These are phyloP conservation scores for Coremacera marginata DNA, from an alignment of 2,888 invertebrate species.

Conservation along the genomic window DNA sequence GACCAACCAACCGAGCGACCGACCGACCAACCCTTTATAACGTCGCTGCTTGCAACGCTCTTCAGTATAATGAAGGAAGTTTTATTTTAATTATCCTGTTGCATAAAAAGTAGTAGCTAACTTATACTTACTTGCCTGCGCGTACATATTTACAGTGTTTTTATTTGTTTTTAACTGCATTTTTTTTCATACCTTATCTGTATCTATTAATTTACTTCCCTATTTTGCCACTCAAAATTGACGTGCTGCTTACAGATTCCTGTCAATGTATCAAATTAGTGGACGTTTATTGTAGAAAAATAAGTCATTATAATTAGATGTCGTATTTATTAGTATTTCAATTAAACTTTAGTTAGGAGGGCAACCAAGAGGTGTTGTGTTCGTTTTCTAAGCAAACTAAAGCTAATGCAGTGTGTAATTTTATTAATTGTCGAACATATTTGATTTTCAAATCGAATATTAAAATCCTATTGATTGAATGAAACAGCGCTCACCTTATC, in stretches of 20 bases:
- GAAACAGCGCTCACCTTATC: no score
- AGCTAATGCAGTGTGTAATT: no score
- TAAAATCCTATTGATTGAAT: no score
- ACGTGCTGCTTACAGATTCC: no score
- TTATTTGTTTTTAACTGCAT: no score
- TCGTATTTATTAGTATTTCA: no score
- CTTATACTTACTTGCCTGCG: background rate
- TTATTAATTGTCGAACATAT: no score
- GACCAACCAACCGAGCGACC: background rate
- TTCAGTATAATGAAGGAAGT: background rate
- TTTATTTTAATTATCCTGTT: constrained; percentile 11
- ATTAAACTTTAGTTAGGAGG: no score
- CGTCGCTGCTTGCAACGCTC: background rate
- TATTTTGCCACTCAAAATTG: no score
- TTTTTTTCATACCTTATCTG: background rate
- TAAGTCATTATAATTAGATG: no score
- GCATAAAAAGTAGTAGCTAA: background rate
- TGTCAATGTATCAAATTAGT: background rate
- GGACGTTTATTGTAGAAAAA: background rate
- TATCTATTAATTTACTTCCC: background rate
- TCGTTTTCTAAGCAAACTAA: background rate
- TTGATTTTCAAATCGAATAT: no score
- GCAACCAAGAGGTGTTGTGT: background rate
- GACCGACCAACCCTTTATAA: no score
- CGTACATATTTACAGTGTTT: background rate